phyloP scores from a whole-genome alignment of 2,113 vertebrate genomes.

The Uropsilus gracilis region DNA sequence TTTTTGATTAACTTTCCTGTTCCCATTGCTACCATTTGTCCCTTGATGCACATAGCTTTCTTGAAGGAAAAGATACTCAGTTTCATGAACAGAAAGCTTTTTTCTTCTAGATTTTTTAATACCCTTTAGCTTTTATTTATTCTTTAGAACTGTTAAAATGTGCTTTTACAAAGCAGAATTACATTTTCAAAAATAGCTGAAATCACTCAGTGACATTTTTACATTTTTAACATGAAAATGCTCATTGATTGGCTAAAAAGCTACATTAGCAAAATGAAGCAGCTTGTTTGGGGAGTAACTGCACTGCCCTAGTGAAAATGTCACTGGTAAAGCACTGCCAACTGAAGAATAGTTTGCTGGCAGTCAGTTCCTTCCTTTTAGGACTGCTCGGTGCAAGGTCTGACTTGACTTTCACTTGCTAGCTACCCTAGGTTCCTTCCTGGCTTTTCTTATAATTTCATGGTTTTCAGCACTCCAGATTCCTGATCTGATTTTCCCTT shows the following conservation, averaged over 20 bases:
- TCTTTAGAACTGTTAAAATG: not conserved
- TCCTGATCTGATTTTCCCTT: conserved; percentile 60
- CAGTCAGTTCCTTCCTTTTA: not conserved
- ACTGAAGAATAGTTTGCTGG: not conserved
- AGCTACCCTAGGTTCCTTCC: not conserved
- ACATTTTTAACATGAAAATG: not conserved
- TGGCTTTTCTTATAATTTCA: conserved; percentile 25
- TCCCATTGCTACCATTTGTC: conserved; percentile 63
- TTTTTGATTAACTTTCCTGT: conserved; percentile 82
- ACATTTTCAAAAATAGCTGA: conserved; percentile 21
- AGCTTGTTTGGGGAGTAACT: not conserved
- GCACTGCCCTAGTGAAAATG: not conserved
- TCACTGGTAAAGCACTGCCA: not conserved
- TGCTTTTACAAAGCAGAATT: conserved; percentile 26
- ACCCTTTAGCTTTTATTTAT: not conserved
- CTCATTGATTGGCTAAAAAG: not conserved
- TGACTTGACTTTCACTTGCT: not conserved
- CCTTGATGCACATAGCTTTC: conserved; percentile 8
- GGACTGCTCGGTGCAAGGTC: not conserved
- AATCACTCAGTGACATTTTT: conserved; percentile 16
- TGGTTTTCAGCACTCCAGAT: conserved; percentile 24
- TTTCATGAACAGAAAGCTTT: not conserved
- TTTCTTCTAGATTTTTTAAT: not conserved
- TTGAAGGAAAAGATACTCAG: not conserved
- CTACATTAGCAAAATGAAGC: not conserved